Evolutionary conservation across 2,797 vertebrate species (phyloP).

Genomic region (Xiphorhynchus erythropygius): DNA sequence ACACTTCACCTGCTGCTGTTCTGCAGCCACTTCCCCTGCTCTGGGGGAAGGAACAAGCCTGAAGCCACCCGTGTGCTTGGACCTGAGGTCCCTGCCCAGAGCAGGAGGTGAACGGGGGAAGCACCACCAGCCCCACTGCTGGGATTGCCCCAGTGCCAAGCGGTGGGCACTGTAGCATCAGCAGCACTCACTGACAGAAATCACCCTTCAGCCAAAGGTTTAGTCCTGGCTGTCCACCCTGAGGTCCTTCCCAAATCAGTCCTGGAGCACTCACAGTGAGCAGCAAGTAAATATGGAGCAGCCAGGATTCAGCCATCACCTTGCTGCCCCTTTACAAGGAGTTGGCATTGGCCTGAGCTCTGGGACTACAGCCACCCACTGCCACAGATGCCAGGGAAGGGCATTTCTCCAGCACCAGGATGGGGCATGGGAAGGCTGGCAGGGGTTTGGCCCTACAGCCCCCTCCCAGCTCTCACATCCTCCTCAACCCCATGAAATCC

Average conservation of each 20-base stretch:
- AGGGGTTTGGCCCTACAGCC: background rate
- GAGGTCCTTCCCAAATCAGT: background rate
- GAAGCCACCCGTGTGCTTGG: accelerated
- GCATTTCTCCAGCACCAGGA: background rate
- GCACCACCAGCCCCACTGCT: accelerated
- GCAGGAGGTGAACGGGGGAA: background rate
- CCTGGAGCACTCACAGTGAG: accelerated
- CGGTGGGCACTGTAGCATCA: accelerated
- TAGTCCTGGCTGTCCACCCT: background rate
- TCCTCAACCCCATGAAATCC: background rate
- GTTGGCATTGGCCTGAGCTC: accelerated
- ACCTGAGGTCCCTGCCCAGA: accelerated
- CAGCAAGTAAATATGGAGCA: accelerated
- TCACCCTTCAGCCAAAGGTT: background rate
- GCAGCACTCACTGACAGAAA: accelerated
- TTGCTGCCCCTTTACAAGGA: background rate
- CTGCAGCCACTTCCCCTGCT: background rate
- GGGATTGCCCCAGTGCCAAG: background rate
- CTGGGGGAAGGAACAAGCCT: background rate
- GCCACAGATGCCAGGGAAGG: background rate
- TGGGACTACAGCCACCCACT: accelerated
- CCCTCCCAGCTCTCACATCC: background rate
- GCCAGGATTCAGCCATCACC: accelerated
- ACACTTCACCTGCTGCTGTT: accelerated
- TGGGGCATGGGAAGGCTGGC: background rate